Conservation (phyloP, 2,113 vertebrate species). For the Delphinus delphis region DNA sequence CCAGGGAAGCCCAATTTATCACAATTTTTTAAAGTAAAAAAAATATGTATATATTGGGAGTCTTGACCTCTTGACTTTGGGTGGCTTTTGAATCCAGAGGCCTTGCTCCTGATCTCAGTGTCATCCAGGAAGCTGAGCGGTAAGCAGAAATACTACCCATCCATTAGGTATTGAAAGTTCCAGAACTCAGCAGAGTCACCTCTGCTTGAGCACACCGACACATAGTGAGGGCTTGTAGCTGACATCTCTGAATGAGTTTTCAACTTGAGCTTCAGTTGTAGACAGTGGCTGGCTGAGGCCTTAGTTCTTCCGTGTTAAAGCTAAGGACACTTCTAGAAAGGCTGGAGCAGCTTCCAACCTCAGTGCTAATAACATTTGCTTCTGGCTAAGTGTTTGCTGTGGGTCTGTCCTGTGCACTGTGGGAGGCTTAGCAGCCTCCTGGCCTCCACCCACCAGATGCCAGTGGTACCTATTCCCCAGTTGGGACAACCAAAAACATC, state of each 20-base stretch:
- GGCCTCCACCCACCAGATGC: not conserved
- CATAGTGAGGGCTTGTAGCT: not conserved
- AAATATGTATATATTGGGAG: not conserved
- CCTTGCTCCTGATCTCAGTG: not conserved
- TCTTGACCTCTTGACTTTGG: not conserved
- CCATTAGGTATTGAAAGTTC: not conserved
- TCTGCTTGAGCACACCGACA: not conserved
- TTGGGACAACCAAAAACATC: not conserved
- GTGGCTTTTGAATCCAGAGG: not conserved
- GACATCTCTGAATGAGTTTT: not conserved
- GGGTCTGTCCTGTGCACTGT: not conserved
- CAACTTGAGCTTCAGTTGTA: not conserved
- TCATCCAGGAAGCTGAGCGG: not conserved
- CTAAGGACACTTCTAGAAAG: not conserved
- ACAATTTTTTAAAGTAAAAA: not conserved
- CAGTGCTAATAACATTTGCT: no score
- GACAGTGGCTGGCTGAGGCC: rapidly evolving
- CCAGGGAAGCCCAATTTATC: not conserved
- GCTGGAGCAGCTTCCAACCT: not conserved
- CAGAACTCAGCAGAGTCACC: not conserved
- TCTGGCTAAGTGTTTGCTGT: not conserved
- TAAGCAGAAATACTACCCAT: not conserved
- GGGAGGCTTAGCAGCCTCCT: not conserved
- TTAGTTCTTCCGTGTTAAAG: not conserved
- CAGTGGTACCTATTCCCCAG: not conserved